A percentile compares a stretch with the other conserved stretches of the same genome.
phyloP scores from a whole-genome alignment of 2,888 invertebrate genomes.

The Rhagophthalmus giganteus region DNA sequence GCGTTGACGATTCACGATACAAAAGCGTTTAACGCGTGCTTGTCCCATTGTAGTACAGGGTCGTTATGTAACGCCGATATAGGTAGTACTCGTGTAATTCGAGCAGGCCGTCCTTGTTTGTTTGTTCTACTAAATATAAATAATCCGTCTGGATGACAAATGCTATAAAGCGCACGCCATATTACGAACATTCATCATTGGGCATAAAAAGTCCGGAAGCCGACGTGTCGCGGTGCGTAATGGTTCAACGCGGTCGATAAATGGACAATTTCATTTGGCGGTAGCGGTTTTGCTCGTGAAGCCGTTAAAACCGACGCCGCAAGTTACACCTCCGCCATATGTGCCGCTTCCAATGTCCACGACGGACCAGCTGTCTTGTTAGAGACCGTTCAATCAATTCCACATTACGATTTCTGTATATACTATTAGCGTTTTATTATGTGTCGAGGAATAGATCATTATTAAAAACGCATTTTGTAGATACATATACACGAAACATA shows the following conservation, averaged over 20 bases:
- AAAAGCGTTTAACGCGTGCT: conserved; percentile 20
- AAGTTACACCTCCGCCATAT: conserved; percentile 30
- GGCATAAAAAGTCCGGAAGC: conserved; percentile 43
- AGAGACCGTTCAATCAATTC: conserved; percentile 49
- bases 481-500: too few relatives aligned
- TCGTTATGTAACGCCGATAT: conserved; percentile 22
- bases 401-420: conserved; percentile 45
- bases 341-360: conserved; percentile 28
- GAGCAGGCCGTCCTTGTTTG: conserved; percentile 38
- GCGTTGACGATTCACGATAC: conserved; percentile 21
- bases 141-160: conserved; percentile 44
- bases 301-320: conserved; percentile 19
- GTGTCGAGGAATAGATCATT: conserved; percentile 46
- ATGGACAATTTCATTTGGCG: conserved; percentile 41
- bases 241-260: conserved; percentile 49
- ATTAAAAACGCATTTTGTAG: conserved; percentile 50
- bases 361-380: conserved; percentile 43
- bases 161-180: conserved; percentile 35
- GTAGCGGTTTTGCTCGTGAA: conserved; percentile 17
- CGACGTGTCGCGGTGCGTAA: conserved; percentile 45
- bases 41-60: conserved; percentile 26
- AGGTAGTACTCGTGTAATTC: conserved; percentile 40
- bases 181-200: conserved; percentile 40
- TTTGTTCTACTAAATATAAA: conserved; percentile 41
- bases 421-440: conserved; percentile 39